phyloP scores from a whole-genome alignment of 2,113 vertebrate species.

The Rhizomys pruinosus region DNA sequence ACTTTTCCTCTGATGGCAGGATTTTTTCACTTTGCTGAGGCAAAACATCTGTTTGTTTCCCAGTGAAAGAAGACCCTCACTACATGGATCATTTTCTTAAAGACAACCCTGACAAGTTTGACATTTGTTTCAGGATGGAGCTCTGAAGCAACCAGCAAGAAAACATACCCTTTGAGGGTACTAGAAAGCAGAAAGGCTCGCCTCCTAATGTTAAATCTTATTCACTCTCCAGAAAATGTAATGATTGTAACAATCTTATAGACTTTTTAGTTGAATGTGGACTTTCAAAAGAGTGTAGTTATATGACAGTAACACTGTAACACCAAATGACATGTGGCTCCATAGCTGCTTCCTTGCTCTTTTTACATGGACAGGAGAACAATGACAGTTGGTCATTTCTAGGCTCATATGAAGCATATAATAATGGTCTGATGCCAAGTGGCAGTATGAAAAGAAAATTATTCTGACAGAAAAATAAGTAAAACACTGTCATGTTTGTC shows the following conservation, averaged over 20 bases:
- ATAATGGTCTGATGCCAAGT: conserved; percentile 65
- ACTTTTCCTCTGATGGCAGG: conserved; percentile 78
- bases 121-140: conserved; percentile 89
- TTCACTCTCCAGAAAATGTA: conserved; percentile 83
- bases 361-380: not conserved
- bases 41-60: conserved; percentile 89
- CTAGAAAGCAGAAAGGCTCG: conserved; percentile 85
- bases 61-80: conserved; percentile 86
- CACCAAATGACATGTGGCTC: not conserved
- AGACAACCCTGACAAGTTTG: conserved; percentile 89
- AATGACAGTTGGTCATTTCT: not conserved
- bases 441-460: conserved; percentile 76
- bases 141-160: conserved; percentile 86
- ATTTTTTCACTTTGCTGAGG: conserved; percentile 80
- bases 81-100: conserved; percentile 89
- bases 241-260: conserved; percentile 49
- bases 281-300: conserved; percentile 21
- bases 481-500: conserved; percentile 62
- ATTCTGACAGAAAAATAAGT: conserved; percentile 9
- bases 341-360: not conserved
- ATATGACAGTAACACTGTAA: not conserved
- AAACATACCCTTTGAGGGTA: conserved; percentile 84
- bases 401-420: not conserved
- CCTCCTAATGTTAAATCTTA: conserved; percentile 85
- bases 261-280: conserved; percentile 34